These are phyloP conservation scores for Ceratosolen solmsi DNA, from an alignment of 1,140 invertebrate species.

Conservation along the genomic window DNA sequence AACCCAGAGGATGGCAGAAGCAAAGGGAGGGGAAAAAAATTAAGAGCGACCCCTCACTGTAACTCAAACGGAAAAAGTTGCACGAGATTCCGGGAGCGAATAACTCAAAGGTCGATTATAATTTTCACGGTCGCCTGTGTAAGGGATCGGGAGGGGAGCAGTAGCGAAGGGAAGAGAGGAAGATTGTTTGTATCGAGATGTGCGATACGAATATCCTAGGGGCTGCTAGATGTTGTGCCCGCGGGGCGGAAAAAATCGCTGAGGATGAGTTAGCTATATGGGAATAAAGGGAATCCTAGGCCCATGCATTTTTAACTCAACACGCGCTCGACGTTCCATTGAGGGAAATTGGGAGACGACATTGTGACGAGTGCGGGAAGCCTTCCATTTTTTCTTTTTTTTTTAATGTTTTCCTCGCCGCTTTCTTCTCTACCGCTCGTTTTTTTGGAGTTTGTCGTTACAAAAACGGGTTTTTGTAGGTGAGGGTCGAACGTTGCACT, in stretches of 20 bases:
- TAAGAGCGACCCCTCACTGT: background rate
- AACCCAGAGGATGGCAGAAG: background rate
- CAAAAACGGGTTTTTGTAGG: constrained; percentile 3
- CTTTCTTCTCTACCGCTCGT: background rate
- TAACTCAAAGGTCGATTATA: background rate
- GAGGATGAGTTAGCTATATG: background rate
- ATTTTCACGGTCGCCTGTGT: constrained; percentile 1
- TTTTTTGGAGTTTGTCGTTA: background rate
- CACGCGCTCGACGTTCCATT: constrained; percentile 22
- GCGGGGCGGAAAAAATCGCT: background rate
- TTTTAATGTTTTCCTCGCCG: background rate
- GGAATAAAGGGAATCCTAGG: background rate
- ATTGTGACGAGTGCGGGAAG: background rate
- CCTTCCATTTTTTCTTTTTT: background rate
- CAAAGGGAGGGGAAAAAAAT: background rate
- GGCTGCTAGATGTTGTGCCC: constrained; percentile 6
- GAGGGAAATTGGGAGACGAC: constrained; percentile 44
- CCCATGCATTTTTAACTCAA: constrained; percentile 30
- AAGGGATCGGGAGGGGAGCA: background rate
- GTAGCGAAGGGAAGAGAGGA: background rate
- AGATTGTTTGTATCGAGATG: background rate
- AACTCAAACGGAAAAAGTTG: background rate
- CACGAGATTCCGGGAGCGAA: background rate
- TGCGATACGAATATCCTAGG: background rate
- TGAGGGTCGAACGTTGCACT: constrained; percentile 7